phyloP scores from a whole-genome alignment of 2,888 invertebrate genomes.

The Drosophila paucipuncta region DNA sequence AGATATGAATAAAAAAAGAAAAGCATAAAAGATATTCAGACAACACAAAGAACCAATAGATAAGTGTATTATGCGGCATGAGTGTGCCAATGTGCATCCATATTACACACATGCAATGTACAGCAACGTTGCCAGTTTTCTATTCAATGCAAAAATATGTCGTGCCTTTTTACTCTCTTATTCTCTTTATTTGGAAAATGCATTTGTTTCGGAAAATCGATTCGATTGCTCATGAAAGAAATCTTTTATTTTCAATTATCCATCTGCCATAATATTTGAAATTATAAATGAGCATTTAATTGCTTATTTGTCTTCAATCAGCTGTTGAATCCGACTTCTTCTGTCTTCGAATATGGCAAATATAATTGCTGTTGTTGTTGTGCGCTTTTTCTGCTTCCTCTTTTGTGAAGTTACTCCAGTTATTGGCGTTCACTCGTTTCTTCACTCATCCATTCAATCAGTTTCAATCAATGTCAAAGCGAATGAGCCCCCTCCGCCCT shows the following conservation, averaged over 20 bases:
- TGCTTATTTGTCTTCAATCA: neutral
- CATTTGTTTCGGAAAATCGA: neutral
- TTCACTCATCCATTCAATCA: conserved; percentile 39
- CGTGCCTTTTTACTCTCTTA: conserved; percentile 6
- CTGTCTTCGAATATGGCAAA: neutral
- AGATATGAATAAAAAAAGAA: neutral
- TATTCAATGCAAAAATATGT: neutral
- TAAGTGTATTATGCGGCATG: neutral
- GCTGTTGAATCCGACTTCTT: neutral
- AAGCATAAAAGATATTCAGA: neutral
- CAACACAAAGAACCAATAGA: conserved; percentile 8
- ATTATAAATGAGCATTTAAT: neutral
- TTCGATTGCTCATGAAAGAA: neutral
- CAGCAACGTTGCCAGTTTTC: conserved; percentile 7
- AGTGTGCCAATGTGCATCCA: neutral
- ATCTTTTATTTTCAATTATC: neutral
- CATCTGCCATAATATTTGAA: neutral
- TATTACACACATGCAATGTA: neutral
- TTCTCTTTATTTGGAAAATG: neutral
- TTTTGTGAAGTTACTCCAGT: neutral
- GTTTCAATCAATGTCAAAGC: conserved; percentile 42
- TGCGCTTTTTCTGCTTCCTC: neutral
- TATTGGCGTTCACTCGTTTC: conserved; percentile 23
- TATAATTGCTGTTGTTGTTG: neutral
- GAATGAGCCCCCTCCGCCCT: neutral